A percentile compares a stretch with the other conserved stretches of the same genome.
These are phyloP conservation scores for Rutpela maculata DNA, from an alignment of 2,888 invertebrate species.

Conservation along the genomic window DNA sequence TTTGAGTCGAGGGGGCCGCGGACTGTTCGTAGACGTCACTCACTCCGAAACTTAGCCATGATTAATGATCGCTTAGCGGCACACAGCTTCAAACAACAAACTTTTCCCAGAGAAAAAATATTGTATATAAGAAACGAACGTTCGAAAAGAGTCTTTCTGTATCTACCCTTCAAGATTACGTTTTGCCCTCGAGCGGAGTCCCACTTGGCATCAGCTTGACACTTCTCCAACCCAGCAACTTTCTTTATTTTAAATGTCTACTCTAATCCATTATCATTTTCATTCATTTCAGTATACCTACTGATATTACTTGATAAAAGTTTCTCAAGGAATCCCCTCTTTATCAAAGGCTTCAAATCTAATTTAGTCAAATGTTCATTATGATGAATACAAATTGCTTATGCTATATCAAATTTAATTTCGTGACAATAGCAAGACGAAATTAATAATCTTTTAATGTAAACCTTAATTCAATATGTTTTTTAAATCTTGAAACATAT, in stretches of 20 bases:
- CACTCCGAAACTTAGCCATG: slow-evolving; percentile 76
- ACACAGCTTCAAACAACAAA: slow-evolving; percentile 80
- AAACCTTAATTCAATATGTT: not conserved
- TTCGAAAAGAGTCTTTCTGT: slow-evolving; percentile 74
- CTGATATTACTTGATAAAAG: slow-evolving; percentile 39
- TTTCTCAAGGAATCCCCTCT: slow-evolving; percentile 33
- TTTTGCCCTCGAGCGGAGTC: slow-evolving; percentile 64
- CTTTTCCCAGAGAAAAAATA: slow-evolving; percentile 79
- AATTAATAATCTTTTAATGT: not conserved
- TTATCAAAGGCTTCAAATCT: slow-evolving; percentile 31
- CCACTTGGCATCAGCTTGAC: slow-evolving; percentile 50
- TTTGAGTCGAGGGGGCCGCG: slow-evolving; percentile 68
- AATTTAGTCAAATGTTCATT: slow-evolving; percentile 34
- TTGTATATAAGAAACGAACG: slow-evolving; percentile 74
- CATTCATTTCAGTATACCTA: slow-evolving; percentile 49
- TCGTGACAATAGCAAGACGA: not conserved
- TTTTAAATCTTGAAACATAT: no score
- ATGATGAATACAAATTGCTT: slow-evolving; percentile 4
- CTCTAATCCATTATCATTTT: slow-evolving; percentile 52
- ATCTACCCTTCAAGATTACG: slow-evolving; percentile 75
- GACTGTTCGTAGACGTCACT: slow-evolving; percentile 74
- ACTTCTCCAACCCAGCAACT: slow-evolving; percentile 49
- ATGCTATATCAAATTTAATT: slow-evolving; percentile 12
- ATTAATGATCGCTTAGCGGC: slow-evolving; percentile 77
- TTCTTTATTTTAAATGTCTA: slow-evolving; percentile 55